Evolutionary conservation across 2,888 invertebrate species (phyloP).

Genomic region (Platycheirus albimanus): DNA sequence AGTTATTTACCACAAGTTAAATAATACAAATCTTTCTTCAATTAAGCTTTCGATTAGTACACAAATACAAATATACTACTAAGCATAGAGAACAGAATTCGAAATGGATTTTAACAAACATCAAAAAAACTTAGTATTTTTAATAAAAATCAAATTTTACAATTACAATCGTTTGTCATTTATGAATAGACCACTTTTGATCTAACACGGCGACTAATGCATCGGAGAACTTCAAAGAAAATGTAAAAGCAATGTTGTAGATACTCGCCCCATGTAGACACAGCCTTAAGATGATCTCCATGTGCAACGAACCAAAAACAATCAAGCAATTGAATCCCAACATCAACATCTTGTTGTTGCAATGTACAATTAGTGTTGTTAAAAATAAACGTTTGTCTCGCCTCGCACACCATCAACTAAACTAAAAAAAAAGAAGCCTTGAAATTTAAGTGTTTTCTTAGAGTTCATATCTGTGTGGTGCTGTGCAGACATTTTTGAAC

Average conservation of each 20-base stretch:
- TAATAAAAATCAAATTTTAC: no score
- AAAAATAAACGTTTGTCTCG: conserved; percentile 21
- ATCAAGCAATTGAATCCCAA: conserved; percentile 9
- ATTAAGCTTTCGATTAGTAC: no score
- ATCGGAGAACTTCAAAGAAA: conserved; percentile 23
- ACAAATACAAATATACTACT: no score
- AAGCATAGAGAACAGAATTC: no score
- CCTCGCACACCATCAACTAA: not conserved
- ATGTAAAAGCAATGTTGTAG: not conserved
- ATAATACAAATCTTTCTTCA: no score
- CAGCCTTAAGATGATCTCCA: conserved; percentile 15
- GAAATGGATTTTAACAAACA: no score
- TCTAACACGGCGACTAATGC: not conserved
- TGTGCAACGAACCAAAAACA: conserved; percentile 25
- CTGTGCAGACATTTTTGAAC: conserved; percentile 38
- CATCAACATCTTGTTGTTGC: conserved; percentile 21
- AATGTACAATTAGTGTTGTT: conserved; percentile 28
- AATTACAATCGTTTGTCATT: no score
- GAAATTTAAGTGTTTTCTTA: conserved; percentile 39
- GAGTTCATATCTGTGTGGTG: conserved; percentile 21
- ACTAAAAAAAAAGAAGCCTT: not conserved
- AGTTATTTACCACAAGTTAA: no score
- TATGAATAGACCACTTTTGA: no score
- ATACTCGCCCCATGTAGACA: conserved; percentile 4
- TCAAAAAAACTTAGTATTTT: no score